phyloP scores from a whole-genome alignment of 37 sponge, comb jelly and placozoan species.

The Spongilla lacustris region DNA sequence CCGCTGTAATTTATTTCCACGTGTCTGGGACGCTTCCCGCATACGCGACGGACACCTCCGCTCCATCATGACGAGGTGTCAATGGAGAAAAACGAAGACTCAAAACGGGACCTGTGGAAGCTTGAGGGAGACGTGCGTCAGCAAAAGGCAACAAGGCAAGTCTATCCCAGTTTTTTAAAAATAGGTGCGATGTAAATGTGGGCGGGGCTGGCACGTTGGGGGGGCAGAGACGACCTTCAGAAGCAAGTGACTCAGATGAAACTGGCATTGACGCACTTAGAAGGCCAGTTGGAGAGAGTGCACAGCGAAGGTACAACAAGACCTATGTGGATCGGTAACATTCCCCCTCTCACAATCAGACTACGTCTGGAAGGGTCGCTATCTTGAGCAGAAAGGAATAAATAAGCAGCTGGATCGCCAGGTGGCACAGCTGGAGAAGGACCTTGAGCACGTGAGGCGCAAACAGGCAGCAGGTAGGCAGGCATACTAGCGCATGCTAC shows the following conservation, averaged over 20 bases:
- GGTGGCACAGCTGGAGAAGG: neutral
- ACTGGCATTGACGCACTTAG: neutral
- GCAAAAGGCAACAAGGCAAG: neutral
- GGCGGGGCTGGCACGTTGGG: neutral
- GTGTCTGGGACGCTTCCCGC: conserved; percentile 53
- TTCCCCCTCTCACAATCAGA: neutral
- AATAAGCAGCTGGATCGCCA: neutral
- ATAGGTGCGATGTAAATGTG: neutral
- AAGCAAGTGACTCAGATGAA: neutral
- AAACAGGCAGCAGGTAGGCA: neutral
- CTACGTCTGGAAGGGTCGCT: neutral
- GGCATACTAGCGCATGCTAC: neutral
- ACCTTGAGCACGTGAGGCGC: neutral
- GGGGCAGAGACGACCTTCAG: neutral
- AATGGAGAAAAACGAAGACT: conserved; percentile 67
- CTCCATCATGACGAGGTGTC: conserved; percentile 81
- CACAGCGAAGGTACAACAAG: neutral
- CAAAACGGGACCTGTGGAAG: neutral
- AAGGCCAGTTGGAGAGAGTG: neutral
- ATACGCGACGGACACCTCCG: conserved; percentile 77
- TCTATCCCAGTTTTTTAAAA: neutral
- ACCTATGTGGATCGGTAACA: neutral
- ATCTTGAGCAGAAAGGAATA: neutral
- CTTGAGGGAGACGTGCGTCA: neutral
- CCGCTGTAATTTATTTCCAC: neutral